Evolutionary conservation across 2,888 invertebrate genomes (phyloP).

Genomic region (Clepsis dumicolana): DNA sequence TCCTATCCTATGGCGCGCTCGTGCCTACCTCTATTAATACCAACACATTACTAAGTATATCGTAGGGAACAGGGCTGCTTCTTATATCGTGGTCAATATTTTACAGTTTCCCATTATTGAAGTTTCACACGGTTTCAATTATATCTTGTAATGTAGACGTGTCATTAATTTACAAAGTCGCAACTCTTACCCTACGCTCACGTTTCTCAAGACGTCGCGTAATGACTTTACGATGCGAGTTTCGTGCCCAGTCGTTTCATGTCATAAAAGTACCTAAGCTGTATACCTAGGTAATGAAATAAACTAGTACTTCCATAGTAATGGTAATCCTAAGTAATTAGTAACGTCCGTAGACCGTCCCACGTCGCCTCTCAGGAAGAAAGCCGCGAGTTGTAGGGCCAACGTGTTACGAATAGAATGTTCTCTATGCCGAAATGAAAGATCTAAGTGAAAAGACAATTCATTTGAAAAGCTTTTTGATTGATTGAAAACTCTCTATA

Average conservation of each 20-base stretch:
- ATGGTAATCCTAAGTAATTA: not conserved
- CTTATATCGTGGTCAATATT: not conserved
- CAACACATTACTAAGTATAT: not conserved
- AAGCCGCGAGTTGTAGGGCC: too few species aligned
- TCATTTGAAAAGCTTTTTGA: too few species aligned
- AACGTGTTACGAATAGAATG: too few species aligned
- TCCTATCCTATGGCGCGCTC: constrained; percentile 50
- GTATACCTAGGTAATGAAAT: not conserved
- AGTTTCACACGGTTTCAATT: not conserved
- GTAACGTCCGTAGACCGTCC: too few species aligned
- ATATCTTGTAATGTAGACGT: constrained; percentile 53
- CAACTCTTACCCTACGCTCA: constrained; percentile 2
- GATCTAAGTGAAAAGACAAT: too few species aligned
- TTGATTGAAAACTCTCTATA: too few species aligned
- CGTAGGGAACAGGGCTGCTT: not conserved
- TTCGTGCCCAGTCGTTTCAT: not conserved
- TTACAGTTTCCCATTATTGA: not conserved
- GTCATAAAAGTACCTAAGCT: not conserved
- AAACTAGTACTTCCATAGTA: not conserved
- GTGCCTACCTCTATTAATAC: constrained; percentile 49
- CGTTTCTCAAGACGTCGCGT: not conserved
- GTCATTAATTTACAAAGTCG: constrained; percentile 45
- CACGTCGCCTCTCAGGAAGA: too few species aligned
- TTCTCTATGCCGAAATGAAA: too few species aligned
- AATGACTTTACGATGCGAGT: constrained; percentile 3